phyloP scores from a whole-genome alignment of 2,113 vertebrate species.

The Dasyornis broadbenti region DNA sequence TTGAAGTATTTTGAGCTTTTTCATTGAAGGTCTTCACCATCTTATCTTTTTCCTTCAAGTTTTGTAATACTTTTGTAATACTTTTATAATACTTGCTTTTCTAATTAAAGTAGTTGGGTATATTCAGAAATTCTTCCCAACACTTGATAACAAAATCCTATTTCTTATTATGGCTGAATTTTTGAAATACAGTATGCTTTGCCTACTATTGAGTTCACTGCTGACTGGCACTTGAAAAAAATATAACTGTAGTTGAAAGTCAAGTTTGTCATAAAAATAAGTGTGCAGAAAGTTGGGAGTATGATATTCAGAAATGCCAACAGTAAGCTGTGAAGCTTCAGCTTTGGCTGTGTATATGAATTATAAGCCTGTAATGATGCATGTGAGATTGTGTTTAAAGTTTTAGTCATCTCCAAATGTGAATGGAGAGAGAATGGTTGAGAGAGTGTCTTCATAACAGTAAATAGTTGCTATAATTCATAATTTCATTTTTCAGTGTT shows the following conservation, averaged over 20 bases:
- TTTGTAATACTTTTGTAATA: not conserved
- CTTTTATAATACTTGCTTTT: not conserved
- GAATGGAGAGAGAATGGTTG: not conserved
- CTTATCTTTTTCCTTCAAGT: not conserved
- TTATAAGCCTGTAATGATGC: not conserved
- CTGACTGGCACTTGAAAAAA: not conserved
- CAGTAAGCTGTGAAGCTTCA: slow-evolving; percentile 1
- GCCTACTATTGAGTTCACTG: not conserved
- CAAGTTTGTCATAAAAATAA: not conserved
- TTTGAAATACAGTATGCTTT: not conserved
- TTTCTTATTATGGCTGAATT: not conserved
- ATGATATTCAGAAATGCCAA: not conserved
- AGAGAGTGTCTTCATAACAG: not conserved
- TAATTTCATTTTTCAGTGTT: slow-evolving; percentile 74
- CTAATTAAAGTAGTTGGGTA: not conserved
- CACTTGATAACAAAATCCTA: not conserved
- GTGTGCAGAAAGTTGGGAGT: not conserved
- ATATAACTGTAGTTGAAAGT: not conserved
- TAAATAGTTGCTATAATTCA: not conserved
- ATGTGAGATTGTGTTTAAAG: not conserved
- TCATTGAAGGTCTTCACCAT: not conserved
- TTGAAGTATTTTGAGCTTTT: not conserved
- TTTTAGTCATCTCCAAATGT: not conserved
- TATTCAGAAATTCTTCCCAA: not conserved
- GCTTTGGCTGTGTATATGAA: not conserved